Percentiles rank a stretch among this genome's conserved stretches.
phyloP scores from a whole-genome alignment of 2,888 invertebrate genomes.

The Argyra leucocephala region DNA sequence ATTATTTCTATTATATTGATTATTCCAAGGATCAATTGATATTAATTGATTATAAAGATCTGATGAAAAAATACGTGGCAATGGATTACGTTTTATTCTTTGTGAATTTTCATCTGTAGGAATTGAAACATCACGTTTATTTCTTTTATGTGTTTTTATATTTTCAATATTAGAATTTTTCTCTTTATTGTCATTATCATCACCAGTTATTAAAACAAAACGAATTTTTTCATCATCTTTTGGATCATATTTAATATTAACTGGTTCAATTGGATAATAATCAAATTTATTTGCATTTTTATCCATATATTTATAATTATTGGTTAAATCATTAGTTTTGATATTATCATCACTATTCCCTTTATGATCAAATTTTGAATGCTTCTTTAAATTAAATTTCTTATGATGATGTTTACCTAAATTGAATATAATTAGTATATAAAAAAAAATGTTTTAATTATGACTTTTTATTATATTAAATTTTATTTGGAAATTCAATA shows the following conservation, averaged over 20 bases:
- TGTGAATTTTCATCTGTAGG: background rate
- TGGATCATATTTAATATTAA: slow-evolving; percentile 17
- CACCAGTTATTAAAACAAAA: background rate
- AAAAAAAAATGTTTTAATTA: too few species aligned
- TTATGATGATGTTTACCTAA: background rate
- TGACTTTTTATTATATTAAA: too few species aligned
- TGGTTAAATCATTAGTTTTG: background rate
- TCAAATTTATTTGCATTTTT: slow-evolving; percentile 27
- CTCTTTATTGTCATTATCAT: background rate
- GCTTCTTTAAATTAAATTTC: background rate
- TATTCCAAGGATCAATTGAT: background rate
- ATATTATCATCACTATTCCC: background rate
- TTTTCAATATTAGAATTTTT: background rate
- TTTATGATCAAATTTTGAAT: background rate
- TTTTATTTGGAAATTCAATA: too few species aligned
- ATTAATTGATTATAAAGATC: background rate
- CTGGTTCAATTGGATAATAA: slow-evolving; percentile 25
- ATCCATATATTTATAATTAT: slow-evolving; percentile 11
- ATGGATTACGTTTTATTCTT: background rate
- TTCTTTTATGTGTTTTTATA: background rate
- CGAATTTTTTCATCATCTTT: slow-evolving; percentile 20
- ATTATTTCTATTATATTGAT: background rate
- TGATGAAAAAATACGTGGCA: background rate
- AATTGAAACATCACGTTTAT: background rate
- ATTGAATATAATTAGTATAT: background rate